Percentiles rank a stretch among this genome's conserved stretches.
Conservation (phyloP, 2,888 invertebrate species). For the Drosophila picticornis region DNA sequence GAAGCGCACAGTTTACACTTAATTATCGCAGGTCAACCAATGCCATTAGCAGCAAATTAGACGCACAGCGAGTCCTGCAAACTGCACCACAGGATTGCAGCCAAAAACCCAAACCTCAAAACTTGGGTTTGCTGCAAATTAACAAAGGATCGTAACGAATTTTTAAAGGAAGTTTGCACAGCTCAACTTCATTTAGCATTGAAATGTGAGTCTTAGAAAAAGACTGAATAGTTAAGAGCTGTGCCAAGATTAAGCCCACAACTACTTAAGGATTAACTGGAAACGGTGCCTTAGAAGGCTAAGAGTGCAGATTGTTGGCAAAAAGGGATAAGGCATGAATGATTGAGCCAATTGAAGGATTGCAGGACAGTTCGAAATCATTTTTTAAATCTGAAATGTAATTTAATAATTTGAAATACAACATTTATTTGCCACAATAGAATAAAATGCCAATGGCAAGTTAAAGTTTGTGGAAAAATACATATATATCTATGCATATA, state of each 20-base stretch:
- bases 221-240: not conserved
- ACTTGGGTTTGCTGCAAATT: slow-evolving; percentile 6
- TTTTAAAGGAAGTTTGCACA: not conserved
- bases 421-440: not conserved
- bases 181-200: slow-evolving; percentile 27
- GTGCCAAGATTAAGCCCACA: slow-evolving; percentile 3
- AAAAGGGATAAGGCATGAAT: slow-evolving; percentile 1
- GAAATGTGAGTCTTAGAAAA: not conserved
- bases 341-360: not conserved
- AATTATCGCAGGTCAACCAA: slow-evolving; percentile 79
- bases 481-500: not conserved
- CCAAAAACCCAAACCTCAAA: slow-evolving; percentile 19
- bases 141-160: slow-evolving; percentile 10
- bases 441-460: not conserved
- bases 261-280: slow-evolving; percentile 18
- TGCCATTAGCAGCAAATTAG: slow-evolving; percentile 75
- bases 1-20: slow-evolving; percentile 69
- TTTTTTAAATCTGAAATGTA: not conserved
- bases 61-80: slow-evolving; percentile 43
- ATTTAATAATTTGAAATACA: not conserved
- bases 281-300: slow-evolving; percentile 3
- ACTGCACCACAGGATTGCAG: slow-evolving; percentile 23
- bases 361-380: not conserved
- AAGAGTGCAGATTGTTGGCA: slow-evolving; percentile 6
- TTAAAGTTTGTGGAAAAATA: not conserved